These are phyloP conservation scores for Dendrolimus kikuchii DNA, from an alignment of 1,140 invertebrate species.

Conservation along the genomic window DNA sequence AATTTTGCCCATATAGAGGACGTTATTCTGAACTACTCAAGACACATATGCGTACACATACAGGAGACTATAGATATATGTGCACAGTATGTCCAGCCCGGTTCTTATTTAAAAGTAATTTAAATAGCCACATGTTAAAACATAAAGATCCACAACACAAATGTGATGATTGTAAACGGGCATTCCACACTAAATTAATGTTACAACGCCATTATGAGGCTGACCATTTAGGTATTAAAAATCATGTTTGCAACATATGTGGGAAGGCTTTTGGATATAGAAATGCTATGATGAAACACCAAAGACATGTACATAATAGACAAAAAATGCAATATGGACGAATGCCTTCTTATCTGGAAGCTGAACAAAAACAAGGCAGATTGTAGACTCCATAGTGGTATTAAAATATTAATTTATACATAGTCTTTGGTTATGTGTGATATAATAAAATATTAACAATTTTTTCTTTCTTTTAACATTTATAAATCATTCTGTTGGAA, in stretches of 20 bases:
- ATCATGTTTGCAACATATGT: constrained; percentile 69
- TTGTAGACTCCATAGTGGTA: neutral
- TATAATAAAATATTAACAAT: too few relatives aligned
- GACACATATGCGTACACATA: constrained; percentile 68
- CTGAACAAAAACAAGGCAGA: constrained; percentile 15
- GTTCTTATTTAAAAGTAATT: constrained; percentile 69
- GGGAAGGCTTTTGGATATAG: constrained; percentile 70
- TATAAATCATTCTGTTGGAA: too few relatives aligned
- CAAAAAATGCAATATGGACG: constrained; percentile 41
- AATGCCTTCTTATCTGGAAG: constrained; percentile 45
- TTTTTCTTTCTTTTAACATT: too few relatives aligned
- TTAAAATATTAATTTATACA: neutral
- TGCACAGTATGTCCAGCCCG: constrained; percentile 70
- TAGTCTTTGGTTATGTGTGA: neutral
- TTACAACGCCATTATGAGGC: constrained; percentile 57
- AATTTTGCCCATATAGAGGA: constrained; percentile 55
- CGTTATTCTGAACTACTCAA: constrained; percentile 52
- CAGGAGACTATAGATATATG: constrained; percentile 66
- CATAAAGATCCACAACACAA: constrained; percentile 54
- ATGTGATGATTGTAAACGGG: constrained; percentile 52
- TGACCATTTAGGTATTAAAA: constrained; percentile 68
- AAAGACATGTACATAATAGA: constrained; percentile 66
- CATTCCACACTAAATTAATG: constrained; percentile 45
- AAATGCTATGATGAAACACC: constrained; percentile 69
- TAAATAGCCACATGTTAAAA: constrained; percentile 64